Evolutionary conservation across 2,797 vertebrate genomes (phyloP).

Genomic region (Aratinga solstitialis): DNA sequence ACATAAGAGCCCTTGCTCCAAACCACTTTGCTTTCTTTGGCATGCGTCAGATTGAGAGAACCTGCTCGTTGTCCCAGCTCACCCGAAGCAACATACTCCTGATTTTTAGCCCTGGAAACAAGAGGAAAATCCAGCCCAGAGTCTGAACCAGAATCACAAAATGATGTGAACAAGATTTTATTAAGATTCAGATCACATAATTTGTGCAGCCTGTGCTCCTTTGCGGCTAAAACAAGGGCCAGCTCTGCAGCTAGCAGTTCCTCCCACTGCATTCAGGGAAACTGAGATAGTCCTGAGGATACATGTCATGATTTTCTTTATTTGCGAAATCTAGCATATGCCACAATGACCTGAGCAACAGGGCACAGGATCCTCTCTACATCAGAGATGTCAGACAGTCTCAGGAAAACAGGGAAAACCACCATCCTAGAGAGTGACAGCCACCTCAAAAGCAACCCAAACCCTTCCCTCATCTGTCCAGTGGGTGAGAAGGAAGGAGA

Average conservation of each 20-base stretch:
- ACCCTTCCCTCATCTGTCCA: neutral
- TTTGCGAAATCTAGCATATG: neutral
- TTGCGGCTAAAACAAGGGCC: neutral
- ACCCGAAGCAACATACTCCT: neutral
- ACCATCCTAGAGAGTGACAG: neutral
- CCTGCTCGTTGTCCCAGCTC: neutral
- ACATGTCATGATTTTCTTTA: neutral
- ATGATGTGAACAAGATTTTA: neutral
- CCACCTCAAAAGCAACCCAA: neutral
- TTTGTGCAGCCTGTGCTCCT: rapidly evolving
- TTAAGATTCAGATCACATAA: neutral
- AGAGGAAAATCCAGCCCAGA: neutral
- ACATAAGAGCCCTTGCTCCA: rapidly evolving
- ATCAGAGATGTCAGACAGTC: neutral
- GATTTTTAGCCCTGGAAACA: neutral
- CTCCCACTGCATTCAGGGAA: neutral
- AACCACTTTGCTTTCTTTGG: neutral
- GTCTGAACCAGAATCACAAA: neutral
- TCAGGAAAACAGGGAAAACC: neutral
- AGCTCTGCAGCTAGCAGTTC: neutral
- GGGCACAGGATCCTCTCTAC: neutral
- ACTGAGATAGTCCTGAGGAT: neutral
- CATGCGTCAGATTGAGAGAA: rapidly evolving
- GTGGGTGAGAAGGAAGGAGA: neutral
- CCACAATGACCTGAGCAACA: rapidly evolving